These are phyloP conservation scores for Chionomys nivalis DNA, from an alignment of 2,113 vertebrate genomes.

Conservation along the genomic window DNA sequence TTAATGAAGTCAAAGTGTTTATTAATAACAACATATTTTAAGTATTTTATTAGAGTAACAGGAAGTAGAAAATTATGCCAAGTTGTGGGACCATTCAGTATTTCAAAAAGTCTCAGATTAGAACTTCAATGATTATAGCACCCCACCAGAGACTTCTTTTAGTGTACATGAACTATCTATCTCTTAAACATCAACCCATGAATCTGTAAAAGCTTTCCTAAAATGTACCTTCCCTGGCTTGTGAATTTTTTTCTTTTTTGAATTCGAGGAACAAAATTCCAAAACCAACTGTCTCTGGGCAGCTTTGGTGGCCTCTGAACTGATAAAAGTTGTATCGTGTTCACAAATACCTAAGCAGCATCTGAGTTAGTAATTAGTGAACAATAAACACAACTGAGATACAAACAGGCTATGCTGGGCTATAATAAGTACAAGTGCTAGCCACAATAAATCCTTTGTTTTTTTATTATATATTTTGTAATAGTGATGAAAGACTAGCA, in stretches of 20 bases:
- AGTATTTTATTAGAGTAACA: background rate
- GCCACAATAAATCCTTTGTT: background rate
- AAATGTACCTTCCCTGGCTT: background rate
- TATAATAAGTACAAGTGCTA: background rate
- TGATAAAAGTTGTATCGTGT: background rate
- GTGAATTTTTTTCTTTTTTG: background rate
- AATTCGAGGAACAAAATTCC: background rate
- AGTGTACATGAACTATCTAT: background rate
- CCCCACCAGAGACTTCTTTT: background rate
- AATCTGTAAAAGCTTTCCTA: background rate
- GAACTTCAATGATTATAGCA: too few relatives aligned
- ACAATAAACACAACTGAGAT: background rate
- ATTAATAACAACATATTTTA: background rate
- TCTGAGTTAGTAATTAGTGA: background rate
- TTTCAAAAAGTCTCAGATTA: background rate
- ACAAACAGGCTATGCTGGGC: accelerated
- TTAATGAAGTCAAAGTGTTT: background rate
- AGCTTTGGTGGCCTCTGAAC: background rate
- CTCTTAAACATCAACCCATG: background rate
- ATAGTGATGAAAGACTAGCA: background rate
- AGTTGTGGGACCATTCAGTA: background rate
- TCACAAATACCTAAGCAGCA: background rate
- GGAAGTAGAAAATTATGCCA: background rate
- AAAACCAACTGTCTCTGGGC: background rate
- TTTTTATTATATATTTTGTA: background rate